Evolutionary conservation across 2,113 vertebrate species (phyloP).

Genomic region (Genyomyrus donnyi): DNA sequence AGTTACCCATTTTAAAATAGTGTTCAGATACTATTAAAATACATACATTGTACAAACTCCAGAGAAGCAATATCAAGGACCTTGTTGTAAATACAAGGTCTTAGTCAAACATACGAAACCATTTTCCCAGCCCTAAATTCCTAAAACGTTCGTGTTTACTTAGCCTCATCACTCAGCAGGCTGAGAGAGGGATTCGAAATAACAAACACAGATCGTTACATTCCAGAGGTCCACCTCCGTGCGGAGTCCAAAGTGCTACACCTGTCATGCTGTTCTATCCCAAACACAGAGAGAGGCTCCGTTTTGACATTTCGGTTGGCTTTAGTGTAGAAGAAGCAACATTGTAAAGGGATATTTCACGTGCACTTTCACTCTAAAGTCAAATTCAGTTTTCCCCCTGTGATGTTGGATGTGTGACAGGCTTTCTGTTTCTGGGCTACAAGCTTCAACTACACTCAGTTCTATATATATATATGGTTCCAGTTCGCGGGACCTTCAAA

Average conservation of each 20-base stretch:
- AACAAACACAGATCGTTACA: neutral
- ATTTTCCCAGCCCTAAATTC: neutral
- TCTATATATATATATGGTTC: neutral
- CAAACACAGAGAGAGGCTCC: neutral
- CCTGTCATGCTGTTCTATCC: neutral
- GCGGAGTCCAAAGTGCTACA: neutral
- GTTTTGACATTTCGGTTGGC: neutral
- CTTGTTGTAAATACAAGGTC: neutral
- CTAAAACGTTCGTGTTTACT: neutral
- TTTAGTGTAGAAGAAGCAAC: neutral
- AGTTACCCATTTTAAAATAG: neutral
- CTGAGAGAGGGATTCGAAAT: neutral
- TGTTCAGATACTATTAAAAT: neutral
- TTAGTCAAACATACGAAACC: neutral
- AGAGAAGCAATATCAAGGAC: neutral
- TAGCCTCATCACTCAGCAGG: neutral
- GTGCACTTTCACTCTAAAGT: neutral
- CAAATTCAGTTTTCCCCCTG: neutral
- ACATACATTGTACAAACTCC: neutral
- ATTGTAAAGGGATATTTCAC: neutral
- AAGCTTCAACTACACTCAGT: neutral
- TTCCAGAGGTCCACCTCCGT: neutral
- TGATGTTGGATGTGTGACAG: neutral
- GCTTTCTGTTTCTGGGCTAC: neutral
- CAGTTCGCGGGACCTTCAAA: neutral